Evolutionary conservation across 1,140 invertebrate genomes (phyloP).

Genomic region (Macrosteles quadrilineatus): DNA sequence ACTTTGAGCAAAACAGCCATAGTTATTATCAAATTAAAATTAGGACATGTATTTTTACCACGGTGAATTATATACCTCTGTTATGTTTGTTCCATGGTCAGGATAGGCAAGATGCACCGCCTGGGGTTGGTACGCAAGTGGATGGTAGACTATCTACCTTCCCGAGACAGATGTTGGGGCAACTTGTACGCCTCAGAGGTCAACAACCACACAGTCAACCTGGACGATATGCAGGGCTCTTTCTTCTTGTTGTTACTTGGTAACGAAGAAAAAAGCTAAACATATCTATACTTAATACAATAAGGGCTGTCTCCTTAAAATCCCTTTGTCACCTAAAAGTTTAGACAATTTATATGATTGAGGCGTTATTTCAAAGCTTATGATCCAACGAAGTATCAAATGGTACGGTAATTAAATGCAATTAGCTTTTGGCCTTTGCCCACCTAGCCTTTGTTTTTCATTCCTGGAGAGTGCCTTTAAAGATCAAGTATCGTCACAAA

Average conservation of each 20-base stretch:
- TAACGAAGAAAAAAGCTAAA: conserved; percentile 47
- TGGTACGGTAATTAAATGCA: conserved; percentile 19
- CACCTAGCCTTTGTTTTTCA: no score
- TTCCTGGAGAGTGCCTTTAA: no score
- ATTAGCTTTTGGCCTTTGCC: background rate
- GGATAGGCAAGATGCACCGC: conserved; percentile 76
- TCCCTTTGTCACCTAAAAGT: conserved; percentile 20
- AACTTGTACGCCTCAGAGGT: conserved; percentile 60
- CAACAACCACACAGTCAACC: conserved; percentile 80
- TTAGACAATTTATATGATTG: conserved; percentile 8
- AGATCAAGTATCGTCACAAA: no score
- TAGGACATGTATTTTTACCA: no score
- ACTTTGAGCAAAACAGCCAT: no score
- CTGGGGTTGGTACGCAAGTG: conserved; percentile 83
- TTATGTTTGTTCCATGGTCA: no score
- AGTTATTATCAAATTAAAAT: no score
- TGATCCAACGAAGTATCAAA: conserved; percentile 21
- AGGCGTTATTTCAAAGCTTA: conserved; percentile 1
- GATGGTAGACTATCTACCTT: conserved; percentile 73
- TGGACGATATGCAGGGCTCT: conserved; percentile 88
- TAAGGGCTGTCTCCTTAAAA: conserved; percentile 9
- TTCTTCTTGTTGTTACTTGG: conserved; percentile 79
- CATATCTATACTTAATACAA: conserved; percentile 28
- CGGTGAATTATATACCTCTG: no score
- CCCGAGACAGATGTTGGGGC: conserved; percentile 75